Conservation (phyloP, 2,113 vertebrate species). For the Rhinichthys klamathensis region DNA sequence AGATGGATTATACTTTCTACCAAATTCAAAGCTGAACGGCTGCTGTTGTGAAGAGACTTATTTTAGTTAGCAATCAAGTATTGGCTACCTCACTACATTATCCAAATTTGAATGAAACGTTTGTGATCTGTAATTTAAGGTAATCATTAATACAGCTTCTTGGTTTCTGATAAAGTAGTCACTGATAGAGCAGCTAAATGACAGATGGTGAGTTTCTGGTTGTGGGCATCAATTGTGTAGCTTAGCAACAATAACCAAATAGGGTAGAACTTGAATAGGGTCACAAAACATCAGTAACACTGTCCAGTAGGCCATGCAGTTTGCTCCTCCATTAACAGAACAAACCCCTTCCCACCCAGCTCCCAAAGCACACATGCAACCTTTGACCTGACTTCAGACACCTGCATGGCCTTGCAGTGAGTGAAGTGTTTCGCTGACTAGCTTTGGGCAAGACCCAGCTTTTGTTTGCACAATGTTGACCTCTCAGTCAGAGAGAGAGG, state of each 20-base stretch:
- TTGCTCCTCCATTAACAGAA: conserved; percentile 49
- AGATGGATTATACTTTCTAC: background rate
- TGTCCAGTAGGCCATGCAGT: conserved; percentile 50
- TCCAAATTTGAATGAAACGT: background rate
- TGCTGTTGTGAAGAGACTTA: background rate
- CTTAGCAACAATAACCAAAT: conserved; percentile 38
- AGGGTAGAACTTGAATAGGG: conserved; percentile 59
- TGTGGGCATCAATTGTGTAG: background rate
- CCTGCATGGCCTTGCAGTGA: conserved; percentile 28
- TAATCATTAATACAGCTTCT: background rate
- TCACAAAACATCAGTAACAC: conserved; percentile 54
- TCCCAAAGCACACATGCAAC: background rate
- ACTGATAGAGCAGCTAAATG: conserved; percentile 9
- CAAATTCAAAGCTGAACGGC: background rate
- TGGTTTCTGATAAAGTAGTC: background rate
- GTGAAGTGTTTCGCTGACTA: conserved; percentile 55
- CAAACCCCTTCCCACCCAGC: background rate
- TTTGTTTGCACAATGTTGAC: conserved; percentile 68
- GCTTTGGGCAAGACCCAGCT: conserved; percentile 58
- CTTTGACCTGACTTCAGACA: conserved; percentile 29
- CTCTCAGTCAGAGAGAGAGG: conserved; percentile 55
- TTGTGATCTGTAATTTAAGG: background rate
- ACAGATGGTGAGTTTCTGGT: conserved; percentile 20
- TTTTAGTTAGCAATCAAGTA: background rate
- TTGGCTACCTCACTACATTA: background rate